Conservation (phyloP, 2,797 vertebrate genomes). For the Chloroceryle amazona region DNA sequence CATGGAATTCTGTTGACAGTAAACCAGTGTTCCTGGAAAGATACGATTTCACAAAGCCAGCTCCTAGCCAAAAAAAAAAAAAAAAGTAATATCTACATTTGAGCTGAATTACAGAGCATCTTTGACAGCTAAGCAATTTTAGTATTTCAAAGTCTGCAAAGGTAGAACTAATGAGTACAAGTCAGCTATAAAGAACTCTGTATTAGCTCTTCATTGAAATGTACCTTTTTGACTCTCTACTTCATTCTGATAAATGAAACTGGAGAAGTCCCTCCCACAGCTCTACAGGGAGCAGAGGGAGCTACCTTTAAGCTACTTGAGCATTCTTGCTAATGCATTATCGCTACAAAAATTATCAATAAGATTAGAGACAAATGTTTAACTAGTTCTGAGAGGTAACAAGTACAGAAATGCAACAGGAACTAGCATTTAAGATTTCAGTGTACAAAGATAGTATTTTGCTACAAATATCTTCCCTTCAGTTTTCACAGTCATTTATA, state of each 20-base stretch:
- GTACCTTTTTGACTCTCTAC: background rate
- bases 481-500: background rate
- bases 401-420: background rate
- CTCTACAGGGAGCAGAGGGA: fast-evolving
- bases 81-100: too few species aligned
- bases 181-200: background rate
- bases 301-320: background rate
- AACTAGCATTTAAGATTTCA: background rate
- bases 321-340: background rate
- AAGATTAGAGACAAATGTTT: background rate
- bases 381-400: background rate
- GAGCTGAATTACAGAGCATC: background rate
- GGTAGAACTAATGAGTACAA: background rate
- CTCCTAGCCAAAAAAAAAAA: background rate
- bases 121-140: background rate
- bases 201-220: background rate
- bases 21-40: background rate
- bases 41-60: background rate
- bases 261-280: background rate
- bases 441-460: background rate
- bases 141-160: background rate
- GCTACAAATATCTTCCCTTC: background rate
- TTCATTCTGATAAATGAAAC: background rate
- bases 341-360: background rate
- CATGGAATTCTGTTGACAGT: background rate